Base-by-base conservation (phyloP, 2,797 vertebrate genomes). In the Tiaroga cobitis region DNA sequence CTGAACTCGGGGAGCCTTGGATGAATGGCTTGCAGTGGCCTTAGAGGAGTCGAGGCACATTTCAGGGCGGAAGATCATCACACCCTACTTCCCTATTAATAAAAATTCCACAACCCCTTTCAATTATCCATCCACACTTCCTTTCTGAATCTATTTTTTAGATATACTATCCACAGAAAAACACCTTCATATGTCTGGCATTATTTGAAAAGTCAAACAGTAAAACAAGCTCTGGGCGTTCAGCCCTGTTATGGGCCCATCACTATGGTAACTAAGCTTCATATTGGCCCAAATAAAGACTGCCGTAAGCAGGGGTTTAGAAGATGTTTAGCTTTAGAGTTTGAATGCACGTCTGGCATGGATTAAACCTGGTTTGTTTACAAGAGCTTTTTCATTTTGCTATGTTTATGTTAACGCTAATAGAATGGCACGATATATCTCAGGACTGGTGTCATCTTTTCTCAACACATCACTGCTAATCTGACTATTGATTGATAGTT, bases 311-410 rank as follows among this genome's bases (percentile, higher is more conserved):
- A 63, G 21, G 75, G 70, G 37, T 65, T 90, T 87, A 90, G 92
- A 92, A 90, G 91, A 92, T 85, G 91, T 90, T 83, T 87, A 88
- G 86, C 80, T 83, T 86, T 89, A 88, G 89, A 90, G 89, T 91
- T 92, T 86, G 54, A 54, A 77, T 51, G 51, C 81, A 68, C 18
- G 80, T 77, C 76, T 89, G 79, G 80, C 80, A 21, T 43, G 49
- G 69, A 29, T 78, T 68, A 78, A 61, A 67, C 54, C 34, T 54
- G 37, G 73, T 87, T 78, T 46, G 65, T 84, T 70, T 78, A 78
- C 63, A 78, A 70, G 11, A 84, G 26, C 19, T 26, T 68, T 67
- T 69, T 54, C 3, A 56, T 63, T 29, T 84, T 77, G 37, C 21
- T 70, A 29, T 67, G 65, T 72, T 86, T 82, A 41, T 63, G 63